Evolutionary conservation across 2,888 invertebrate species (phyloP).

Genomic region (Platerodrilus igneus): DNA sequence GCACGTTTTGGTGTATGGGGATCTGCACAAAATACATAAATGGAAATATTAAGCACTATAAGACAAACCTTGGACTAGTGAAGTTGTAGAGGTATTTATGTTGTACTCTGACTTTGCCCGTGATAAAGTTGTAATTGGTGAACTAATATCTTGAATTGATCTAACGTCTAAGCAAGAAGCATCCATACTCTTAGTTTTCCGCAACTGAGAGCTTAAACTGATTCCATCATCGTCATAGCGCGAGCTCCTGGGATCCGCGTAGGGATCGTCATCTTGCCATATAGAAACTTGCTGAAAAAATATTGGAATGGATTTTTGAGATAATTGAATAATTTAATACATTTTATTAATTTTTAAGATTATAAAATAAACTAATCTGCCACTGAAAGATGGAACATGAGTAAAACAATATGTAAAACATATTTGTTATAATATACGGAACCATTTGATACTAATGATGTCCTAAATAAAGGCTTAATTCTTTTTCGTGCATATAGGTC

Average conservation of each 20-base stretch:
- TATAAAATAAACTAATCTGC: too few relatives aligned
- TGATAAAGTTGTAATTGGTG: slow-evolving; percentile 62
- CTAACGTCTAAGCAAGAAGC: slow-evolving; percentile 82
- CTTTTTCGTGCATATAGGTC: too few relatives aligned
- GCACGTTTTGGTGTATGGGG: slow-evolving; percentile 42
- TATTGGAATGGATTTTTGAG: too few relatives aligned
- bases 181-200: slow-evolving; percentile 86
- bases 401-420: too few relatives aligned
- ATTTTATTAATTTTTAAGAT: too few relatives aligned
- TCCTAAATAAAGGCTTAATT: too few relatives aligned
- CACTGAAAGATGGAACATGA: too few relatives aligned
- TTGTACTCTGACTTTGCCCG: slow-evolving; percentile 87
- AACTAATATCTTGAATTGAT: slow-evolving; percentile 61
- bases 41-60: slow-evolving; percentile 3
- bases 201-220: slow-evolving; percentile 71
- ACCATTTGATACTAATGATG: too few relatives aligned
- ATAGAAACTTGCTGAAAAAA: slow-evolving; percentile 68
- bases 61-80: slow-evolving; percentile 58
- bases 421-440: too few relatives aligned
- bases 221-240: slow-evolving; percentile 66
- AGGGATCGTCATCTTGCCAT: slow-evolving; percentile 73
- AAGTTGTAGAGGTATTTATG: slow-evolving; percentile 69
- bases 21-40: slow-evolving; percentile 12
- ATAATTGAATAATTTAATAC: too few relatives aligned
- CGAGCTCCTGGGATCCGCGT: slow-evolving; percentile 58